These are phyloP conservation scores for Stictocephala bisonia DNA, from an alignment of 2,888 invertebrate species.

Conservation along the genomic window DNA sequence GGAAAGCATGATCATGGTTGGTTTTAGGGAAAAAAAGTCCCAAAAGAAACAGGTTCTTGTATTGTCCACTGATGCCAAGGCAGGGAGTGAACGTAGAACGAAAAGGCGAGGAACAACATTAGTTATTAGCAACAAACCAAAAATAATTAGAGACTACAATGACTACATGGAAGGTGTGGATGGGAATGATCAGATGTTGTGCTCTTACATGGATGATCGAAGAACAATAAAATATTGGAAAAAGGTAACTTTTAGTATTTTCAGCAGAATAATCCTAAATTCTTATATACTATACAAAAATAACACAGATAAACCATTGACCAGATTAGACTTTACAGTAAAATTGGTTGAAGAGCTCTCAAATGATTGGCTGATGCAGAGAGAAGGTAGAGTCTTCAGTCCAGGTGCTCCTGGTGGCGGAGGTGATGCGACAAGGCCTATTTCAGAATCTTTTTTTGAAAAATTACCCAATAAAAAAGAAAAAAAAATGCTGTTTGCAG, in stretches of 20 bases:
- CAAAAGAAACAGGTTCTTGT: conserved; percentile 26
- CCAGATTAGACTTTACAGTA: conserved; percentile 5
- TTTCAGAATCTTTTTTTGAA: too few relatives aligned
- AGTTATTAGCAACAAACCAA: not conserved
- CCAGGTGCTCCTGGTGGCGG: too few relatives aligned
- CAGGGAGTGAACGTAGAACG: conserved; percentile 2
- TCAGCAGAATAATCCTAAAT: not conserved
- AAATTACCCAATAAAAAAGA: too few relatives aligned
- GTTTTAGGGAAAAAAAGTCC: conserved; percentile 27
- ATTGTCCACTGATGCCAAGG: conserved; percentile 25
- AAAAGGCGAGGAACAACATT: not conserved
- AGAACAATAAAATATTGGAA: conserved; percentile 1
- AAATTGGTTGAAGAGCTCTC: conserved; percentile 12
- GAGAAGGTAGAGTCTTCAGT: too few relatives aligned
- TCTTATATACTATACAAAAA: not conserved
- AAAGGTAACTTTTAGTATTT: conserved; percentile 25
- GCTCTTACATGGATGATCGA: conserved; percentile 6
- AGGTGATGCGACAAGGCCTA: too few relatives aligned
- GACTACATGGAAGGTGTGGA: conserved; percentile 18
- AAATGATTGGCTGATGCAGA: too few relatives aligned
- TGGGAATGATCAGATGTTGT: conserved; percentile 7
- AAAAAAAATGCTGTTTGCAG: too few relatives aligned
- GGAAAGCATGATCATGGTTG: conserved; percentile 16
- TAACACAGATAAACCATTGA: conserved; percentile 5
- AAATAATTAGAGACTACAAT: conserved; percentile 31